phyloP scores from a whole-genome alignment of 2,113 vertebrate species.

The Pelobates fuscus region DNA sequence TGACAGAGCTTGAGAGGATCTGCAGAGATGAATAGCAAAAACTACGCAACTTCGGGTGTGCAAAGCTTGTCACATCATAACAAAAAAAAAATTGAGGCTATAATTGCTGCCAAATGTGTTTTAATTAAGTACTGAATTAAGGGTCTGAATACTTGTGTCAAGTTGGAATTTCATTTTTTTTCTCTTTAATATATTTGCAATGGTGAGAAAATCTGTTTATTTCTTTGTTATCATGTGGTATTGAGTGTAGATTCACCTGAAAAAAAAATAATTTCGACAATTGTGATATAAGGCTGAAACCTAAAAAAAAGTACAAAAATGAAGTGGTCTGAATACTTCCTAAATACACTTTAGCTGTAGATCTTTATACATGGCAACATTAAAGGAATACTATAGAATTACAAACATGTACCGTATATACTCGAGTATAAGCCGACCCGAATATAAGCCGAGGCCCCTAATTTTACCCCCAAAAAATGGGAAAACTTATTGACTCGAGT shows the following conservation, averaged over 20 bases:
- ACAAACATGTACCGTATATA: too few relatives aligned
- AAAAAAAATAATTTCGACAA: too few relatives aligned
- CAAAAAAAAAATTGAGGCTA: not conserved
- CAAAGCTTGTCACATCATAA: not conserved
- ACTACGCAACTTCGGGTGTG: not conserved
- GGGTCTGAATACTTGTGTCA: not conserved
- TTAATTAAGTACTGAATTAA: not conserved
- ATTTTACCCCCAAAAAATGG: too few relatives aligned
- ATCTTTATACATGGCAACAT: too few relatives aligned
- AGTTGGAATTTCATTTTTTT: not conserved
- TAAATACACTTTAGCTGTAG: not conserved
- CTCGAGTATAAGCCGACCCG: too few relatives aligned
- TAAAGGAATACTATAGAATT: too few relatives aligned
- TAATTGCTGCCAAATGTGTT: not conserved
- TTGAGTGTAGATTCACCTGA: not conserved
- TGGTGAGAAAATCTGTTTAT: not conserved
- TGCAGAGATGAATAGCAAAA: not conserved
- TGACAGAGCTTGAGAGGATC: not conserved
- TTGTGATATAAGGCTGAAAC: not conserved
- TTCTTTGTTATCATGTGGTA: not conserved
- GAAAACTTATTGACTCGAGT: too few relatives aligned
- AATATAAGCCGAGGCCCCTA: too few relatives aligned
- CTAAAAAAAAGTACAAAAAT: not conserved
- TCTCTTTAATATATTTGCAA: not conserved
- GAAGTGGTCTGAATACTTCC: not conserved